phyloP scores from a whole-genome alignment of 2,113 vertebrate genomes.

The Neopipo cinnamomea region DNA sequence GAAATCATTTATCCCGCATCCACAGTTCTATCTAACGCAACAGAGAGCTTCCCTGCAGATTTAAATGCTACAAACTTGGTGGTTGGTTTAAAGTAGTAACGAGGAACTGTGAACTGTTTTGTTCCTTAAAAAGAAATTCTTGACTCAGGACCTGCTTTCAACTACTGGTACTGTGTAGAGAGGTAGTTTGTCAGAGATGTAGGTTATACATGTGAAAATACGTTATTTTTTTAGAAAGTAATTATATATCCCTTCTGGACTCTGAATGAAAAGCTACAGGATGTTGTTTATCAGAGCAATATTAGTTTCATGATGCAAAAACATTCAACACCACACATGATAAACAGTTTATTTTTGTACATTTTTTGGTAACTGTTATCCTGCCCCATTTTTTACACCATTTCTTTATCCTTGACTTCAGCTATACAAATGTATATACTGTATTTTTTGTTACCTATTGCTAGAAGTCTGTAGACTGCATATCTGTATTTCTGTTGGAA shows the following conservation, averaged over 20 bases:
- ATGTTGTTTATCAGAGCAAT: conserved; percentile 3
- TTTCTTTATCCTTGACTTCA: not conserved
- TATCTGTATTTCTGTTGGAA: conserved; percentile 26
- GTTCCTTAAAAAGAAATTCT: not conserved
- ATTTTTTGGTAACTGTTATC: not conserved
- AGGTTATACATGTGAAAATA: not conserved
- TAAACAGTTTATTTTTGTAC: conserved; percentile 45
- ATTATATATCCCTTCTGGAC: not conserved
- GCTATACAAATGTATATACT: not conserved
- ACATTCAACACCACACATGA: not conserved
- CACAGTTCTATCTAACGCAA: not conserved
- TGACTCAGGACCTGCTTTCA: conserved; percentile 15
- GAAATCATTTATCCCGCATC: conserved; percentile 80
- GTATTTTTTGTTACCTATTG: conserved; percentile 60
- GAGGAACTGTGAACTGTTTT: not conserved
- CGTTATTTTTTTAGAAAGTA: not conserved
- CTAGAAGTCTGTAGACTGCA: conserved; percentile 16
- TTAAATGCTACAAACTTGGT: conserved; percentile 57
- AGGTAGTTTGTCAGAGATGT: not conserved
- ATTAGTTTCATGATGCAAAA: not conserved
- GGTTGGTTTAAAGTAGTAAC: conserved; percentile 51
- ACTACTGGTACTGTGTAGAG: not conserved
- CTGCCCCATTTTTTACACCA: not conserved
- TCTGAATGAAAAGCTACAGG: not conserved
- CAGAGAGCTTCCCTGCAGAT: conserved; percentile 8